A percentile compares a stretch with the other conserved stretches of the same genome.
phyloP scores from a whole-genome alignment of 2,113 vertebrate species.

The Capricornis sumatraensis region DNA sequence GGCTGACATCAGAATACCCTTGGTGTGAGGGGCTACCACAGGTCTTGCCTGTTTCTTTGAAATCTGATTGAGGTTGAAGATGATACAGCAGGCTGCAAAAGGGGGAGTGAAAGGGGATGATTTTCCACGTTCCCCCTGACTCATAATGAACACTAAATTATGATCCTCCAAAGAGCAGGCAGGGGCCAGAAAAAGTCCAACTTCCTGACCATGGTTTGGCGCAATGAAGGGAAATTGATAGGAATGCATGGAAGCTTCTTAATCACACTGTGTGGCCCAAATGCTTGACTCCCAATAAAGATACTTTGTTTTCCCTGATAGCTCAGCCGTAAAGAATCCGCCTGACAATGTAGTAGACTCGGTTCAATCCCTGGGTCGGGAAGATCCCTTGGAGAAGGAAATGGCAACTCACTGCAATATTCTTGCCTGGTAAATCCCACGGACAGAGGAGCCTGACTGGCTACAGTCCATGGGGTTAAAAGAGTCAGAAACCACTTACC shows the following conservation, averaged over 20 bases:
- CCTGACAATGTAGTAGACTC: background rate
- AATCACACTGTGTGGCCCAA: background rate
- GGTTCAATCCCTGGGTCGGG: background rate
- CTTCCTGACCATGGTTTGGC: background rate
- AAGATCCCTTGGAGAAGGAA: background rate
- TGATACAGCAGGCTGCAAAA: background rate
- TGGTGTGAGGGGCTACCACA: background rate
- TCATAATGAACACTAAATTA: constrained; percentile 1
- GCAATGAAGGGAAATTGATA: background rate
- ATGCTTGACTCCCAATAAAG: background rate
- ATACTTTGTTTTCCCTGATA: background rate
- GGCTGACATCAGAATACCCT: constrained; percentile 54
- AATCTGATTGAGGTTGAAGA: background rate
- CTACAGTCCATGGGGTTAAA: background rate
- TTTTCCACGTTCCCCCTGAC: constrained; percentile 24
- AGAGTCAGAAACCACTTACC: background rate
- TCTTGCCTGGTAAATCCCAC: background rate
- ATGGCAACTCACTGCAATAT: background rate
- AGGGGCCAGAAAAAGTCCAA: background rate
- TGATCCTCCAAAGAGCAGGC: background rate
- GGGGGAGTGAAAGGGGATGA: background rate
- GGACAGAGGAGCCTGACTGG: background rate
- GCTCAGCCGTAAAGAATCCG: background rate
- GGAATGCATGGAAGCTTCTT: background rate
- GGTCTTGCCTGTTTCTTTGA: background rate